A percentile compares a stretch with the other conserved stretches of the same genome.
Conservation (phyloP, 2,888 invertebrate genomes). For the Xestia sexstrigata region DNA sequence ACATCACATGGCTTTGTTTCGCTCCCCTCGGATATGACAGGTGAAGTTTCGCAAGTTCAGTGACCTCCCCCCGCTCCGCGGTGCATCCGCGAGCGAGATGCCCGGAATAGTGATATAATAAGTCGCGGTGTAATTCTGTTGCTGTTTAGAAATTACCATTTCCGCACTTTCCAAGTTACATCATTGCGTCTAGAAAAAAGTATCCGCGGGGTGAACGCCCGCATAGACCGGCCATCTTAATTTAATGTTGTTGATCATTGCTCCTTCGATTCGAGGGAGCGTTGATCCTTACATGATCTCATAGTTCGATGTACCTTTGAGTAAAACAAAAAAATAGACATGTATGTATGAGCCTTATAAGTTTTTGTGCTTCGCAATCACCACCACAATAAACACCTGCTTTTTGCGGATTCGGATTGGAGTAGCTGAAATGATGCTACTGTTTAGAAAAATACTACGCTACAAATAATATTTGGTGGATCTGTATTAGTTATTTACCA, state of each 20-base stretch:
- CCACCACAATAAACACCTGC: slow-evolving; percentile 44
- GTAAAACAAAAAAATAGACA: slow-evolving; percentile 69
- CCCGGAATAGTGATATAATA: slow-evolving; percentile 86
- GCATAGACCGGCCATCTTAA: slow-evolving; percentile 78
- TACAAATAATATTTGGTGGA: neutral
- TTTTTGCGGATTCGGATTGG: slow-evolving; percentile 24
- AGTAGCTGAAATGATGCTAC: slow-evolving; percentile 26
- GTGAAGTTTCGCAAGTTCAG: slow-evolving; percentile 89
- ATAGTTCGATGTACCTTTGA: slow-evolving; percentile 76
- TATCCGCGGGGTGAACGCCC: slow-evolving; percentile 86
- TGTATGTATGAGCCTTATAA: slow-evolving; percentile 51
- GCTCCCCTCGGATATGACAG: slow-evolving; percentile 82
- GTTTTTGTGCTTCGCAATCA: slow-evolving; percentile 60
- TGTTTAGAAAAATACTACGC: slow-evolving; percentile 18
- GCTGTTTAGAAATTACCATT: slow-evolving; percentile 84
- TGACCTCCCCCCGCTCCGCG: slow-evolving; percentile 81
- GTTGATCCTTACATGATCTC: slow-evolving; percentile 90
- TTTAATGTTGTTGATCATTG: slow-evolving; percentile 83
- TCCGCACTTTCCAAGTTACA: slow-evolving; percentile 89
- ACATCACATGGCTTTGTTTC: slow-evolving; percentile 76
- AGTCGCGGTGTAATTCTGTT: slow-evolving; percentile 79
- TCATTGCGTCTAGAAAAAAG: slow-evolving; percentile 81
- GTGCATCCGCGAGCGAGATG: slow-evolving; percentile 81
- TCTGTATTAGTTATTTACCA: slow-evolving; percentile 16
- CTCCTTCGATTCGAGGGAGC: slow-evolving; percentile 82